Percentiles rank a stretch among this genome's conserved stretches.
Conservation (phyloP, 2,797 vertebrate genomes). For the Microchirus variegatus region DNA sequence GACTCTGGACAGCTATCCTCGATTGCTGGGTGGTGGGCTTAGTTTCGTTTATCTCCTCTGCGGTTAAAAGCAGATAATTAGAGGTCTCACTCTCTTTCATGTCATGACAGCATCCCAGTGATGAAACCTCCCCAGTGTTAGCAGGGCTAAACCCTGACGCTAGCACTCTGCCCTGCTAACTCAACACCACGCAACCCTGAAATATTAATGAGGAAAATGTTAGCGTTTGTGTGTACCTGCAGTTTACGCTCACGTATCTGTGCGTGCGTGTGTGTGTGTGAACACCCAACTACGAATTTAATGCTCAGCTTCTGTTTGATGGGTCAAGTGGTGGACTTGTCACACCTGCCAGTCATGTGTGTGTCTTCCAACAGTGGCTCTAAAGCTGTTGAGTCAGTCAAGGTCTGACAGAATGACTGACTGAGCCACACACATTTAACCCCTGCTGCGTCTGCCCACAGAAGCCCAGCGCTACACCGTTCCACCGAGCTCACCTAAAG, state of each 20-base stretch:
- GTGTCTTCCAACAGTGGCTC: slow-evolving; percentile 23
- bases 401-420: slow-evolving; percentile 68
- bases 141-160: slow-evolving; percentile 64
- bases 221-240: slow-evolving; percentile 22
- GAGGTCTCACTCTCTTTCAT: slow-evolving; percentile 47
- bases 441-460: slow-evolving; percentile 52
- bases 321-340: slow-evolving; percentile 59
- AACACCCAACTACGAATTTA: slow-evolving; percentile 12
- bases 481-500: slow-evolving; percentile 60
- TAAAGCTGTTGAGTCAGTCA: slow-evolving; percentile 42
- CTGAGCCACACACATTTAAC: slow-evolving; percentile 66
- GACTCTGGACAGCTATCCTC: slow-evolving; percentile 19
- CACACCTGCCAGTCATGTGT: slow-evolving; percentile 21
- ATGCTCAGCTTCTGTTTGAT: slow-evolving; percentile 29
- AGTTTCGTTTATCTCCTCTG: slow-evolving; percentile 36
- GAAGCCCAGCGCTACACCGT: slow-evolving; percentile 26
- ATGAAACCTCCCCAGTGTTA: slow-evolving; percentile 49
- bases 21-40: slow-evolving; percentile 23
- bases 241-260: slow-evolving; percentile 22
- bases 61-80: slow-evolving; percentile 49
- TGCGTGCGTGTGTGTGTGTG: slow-evolving; percentile 1
- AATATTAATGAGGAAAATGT: slow-evolving; percentile 74
- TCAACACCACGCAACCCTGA: slow-evolving; percentile 63
- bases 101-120: slow-evolving; percentile 47
- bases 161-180: slow-evolving; percentile 69